Evolutionary conservation across 2,113 vertebrate genomes (phyloP).

Genomic region (Beaufortia kweichowensis): DNA sequence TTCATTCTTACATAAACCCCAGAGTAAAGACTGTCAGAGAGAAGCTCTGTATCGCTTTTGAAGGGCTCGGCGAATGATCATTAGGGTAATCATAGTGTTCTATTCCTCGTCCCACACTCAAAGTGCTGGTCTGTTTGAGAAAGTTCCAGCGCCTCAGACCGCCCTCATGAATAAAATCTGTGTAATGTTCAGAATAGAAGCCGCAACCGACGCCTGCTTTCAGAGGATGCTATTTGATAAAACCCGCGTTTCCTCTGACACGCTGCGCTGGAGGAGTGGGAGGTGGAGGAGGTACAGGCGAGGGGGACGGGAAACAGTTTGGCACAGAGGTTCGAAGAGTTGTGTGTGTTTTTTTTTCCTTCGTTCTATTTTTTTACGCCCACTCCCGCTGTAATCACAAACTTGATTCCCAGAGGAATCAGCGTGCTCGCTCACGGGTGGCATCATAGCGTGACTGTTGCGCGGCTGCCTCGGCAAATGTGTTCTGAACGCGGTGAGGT

Average conservation of each 20-base stretch:
- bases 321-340: conserved; percentile 34
- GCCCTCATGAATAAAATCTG: conserved; percentile 50
- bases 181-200: conserved; percentile 37
- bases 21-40: conserved; percentile 18
- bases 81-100: conserved; percentile 46
- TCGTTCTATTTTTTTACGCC: conserved; percentile 29
- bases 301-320: conserved; percentile 18
- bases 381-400: conserved; percentile 49
- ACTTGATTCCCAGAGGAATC: conserved; percentile 44
- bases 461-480: conserved; percentile 30
- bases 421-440: conserved; percentile 35
- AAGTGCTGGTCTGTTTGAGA: conserved; percentile 39
- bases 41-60: background rate
- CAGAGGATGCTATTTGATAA: conserved; percentile 47
- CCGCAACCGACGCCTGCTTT: conserved; percentile 34
- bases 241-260: conserved; percentile 46
- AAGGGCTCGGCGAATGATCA: conserved; percentile 22
- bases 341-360: conserved; percentile 18
- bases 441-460: conserved; percentile 42
- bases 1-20: conserved; percentile 26
- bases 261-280: conserved; percentile 37
- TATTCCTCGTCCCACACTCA: conserved; percentile 34
- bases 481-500: conserved; percentile 12
- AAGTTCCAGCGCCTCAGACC: conserved; percentile 40
- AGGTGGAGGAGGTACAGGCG: conserved; percentile 40